Conservation (phyloP, 2,888 invertebrate species). For the Loripinus fragilis region DNA sequence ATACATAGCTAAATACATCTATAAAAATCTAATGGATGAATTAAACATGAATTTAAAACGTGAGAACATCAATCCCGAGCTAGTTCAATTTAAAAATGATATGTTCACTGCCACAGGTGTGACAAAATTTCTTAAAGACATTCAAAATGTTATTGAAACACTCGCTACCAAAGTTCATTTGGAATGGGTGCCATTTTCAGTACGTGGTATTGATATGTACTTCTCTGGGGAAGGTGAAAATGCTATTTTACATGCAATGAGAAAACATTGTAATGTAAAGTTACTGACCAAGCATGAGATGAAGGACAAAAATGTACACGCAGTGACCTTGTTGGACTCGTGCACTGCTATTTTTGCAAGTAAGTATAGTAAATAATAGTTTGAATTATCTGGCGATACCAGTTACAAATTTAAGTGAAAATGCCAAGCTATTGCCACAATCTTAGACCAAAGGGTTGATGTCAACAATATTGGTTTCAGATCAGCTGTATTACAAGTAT, state of each 20-base stretch:
- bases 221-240: constrained; percentile 11
- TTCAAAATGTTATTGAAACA: constrained; percentile 19
- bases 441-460: too few relatives aligned
- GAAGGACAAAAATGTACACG: constrained; percentile 34
- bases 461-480: too few relatives aligned
- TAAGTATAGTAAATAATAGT: not conserved
- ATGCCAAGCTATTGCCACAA: too few relatives aligned
- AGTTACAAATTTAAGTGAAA: too few relatives aligned
- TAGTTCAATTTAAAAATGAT: not conserved
- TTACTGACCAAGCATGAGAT: constrained; percentile 42
- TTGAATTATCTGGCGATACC: too few relatives aligned
- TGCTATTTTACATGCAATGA: not conserved
- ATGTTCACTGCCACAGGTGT: constrained; percentile 19
- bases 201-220: constrained; percentile 38
- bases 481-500: too few relatives aligned
- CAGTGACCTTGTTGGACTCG: constrained; percentile 37
- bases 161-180: constrained; percentile 9
- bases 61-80: not conserved
- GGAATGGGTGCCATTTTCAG: constrained; percentile 32
- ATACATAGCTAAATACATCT: constrained; percentile 24
- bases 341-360: constrained; percentile 44
- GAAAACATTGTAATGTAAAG: constrained; percentile 24
- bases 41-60: constrained; percentile 22
- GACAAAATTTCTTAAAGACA: not conserved
- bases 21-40: not conserved